Evolutionary conservation across 2,888 invertebrate genomes (phyloP), one percentile per base, ranked within the genome.

Genomic region (Harpalus rubripes): DNA sequence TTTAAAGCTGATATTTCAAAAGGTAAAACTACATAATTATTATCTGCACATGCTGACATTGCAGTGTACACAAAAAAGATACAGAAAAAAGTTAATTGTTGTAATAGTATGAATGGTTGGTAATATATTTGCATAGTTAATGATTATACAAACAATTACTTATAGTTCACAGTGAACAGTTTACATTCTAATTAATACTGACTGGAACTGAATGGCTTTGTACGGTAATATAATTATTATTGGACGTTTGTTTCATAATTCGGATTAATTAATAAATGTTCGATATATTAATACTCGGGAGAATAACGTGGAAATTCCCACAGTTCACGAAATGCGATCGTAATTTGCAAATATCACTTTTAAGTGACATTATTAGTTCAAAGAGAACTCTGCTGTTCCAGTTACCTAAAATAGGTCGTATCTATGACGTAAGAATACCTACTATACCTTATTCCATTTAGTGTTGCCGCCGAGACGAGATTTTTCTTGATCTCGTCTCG

Each of bases 211-310:
- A 74, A 74, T 74, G 41, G 72, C 44, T 74, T 74, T 74, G 72
- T 44, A 74, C 16, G 16, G 44, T 74, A 74, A 74, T 74, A 74
- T 74, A 74, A 74, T 74, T 44, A 74, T 74, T 74, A 74, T 74
- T 74, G 72, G 72, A 74, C 72, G 72, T 74, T 74, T 74, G 72
- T 74, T 74, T 44, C 72, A 44, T 74, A 74, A 74, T 74, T 74
- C 16, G 72, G 72, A 74, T 74, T 74, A 74, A 74, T 74, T 74
- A 74, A 74, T 74, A 74, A 74, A 44, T 74, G 72, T 74, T 74
- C 72, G 44, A 74, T 74, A 74, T 74, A 74, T 74, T 74, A 74
- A 74, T 74, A 44, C 72, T n/a, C 72, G 15, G 8, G 72, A 41
- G 44, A 74, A 74, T 74, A 7, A 39, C 18, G 44, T 16, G 16